phyloP scores from a whole-genome alignment of 2,888 invertebrate genomes.

The Eulithis testata region DNA sequence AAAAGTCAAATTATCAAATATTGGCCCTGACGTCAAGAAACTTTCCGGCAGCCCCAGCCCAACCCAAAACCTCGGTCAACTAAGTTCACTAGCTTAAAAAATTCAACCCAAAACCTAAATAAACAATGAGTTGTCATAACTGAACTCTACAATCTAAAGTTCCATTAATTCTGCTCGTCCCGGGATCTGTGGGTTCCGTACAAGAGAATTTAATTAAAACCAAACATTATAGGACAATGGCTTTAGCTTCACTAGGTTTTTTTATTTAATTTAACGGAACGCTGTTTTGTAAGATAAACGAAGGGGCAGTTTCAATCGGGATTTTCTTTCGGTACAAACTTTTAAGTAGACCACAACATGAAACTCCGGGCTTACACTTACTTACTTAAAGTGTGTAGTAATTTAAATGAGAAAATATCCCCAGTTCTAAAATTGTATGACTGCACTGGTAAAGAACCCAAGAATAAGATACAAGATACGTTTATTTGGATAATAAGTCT shows the following conservation, averaged over 20 bases:
- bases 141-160: slow-evolving; percentile 35
- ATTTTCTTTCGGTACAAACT: neutral
- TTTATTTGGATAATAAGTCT: too few species aligned
- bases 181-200: slow-evolving; percentile 29
- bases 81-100: neutral
- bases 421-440: too few species aligned
- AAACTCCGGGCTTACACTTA: too few species aligned
- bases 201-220: slow-evolving; percentile 63
- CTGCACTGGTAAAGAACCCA: too few species aligned
- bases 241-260: slow-evolving; percentile 21
- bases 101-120: slow-evolving; percentile 28
- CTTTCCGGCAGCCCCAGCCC: too few species aligned
- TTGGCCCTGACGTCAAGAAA: too few species aligned
- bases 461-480: too few species aligned
- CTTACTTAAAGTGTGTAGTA: too few species aligned
- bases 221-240: slow-evolving; percentile 55
- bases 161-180: slow-evolving; percentile 35
- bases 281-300: slow-evolving; percentile 9
- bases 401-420: too few species aligned
- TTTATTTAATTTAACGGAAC: slow-evolving; percentile 18
- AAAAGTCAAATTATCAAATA: too few species aligned
- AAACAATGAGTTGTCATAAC: slow-evolving; percentile 42
- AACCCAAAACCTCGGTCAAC: too few species aligned
- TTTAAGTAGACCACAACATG: neutral
- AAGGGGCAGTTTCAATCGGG: slow-evolving; percentile 9